Evolutionary conservation across 2,113 vertebrate genomes (phyloP), one percentile per base, ranked within the genome.

Genomic region (Nasalis larvatus): DNA sequence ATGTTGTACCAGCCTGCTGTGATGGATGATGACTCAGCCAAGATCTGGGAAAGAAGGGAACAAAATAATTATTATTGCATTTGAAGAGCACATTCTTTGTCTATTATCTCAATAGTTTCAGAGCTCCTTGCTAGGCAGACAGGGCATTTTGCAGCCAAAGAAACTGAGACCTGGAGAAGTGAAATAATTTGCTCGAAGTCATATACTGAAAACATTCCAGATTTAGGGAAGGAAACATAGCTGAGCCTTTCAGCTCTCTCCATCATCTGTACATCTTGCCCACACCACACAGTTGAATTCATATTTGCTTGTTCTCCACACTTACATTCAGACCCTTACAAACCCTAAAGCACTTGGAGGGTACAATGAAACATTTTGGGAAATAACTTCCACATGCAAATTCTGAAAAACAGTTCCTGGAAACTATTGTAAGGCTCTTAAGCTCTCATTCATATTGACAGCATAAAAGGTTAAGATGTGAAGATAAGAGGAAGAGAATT

Each of bases 1-100:
- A 97, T 63, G 74, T 96, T 98, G 86, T 89, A 97, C 96, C 91
- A 98, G 4, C 56, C 94, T 71, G 86, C 0, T 0, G 95, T 97
- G 95, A 94, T 86, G 60, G 94, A 94, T 7, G 47, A 23, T 21
- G 88, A 54, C 13, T 78, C 69, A 63, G 47, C 85, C 77, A 45
- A 35, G 8, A 96, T 32, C 60, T 63, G 30, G 30, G 60, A 63
- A 32, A n/a, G 37, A 8, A 49, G 13, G n/a, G 17, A 11, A 94
- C 54, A 81, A n/a, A 54, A n/a, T 16, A 47, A 42, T 20, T 42
- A 74, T 40, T 45, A 14, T 30, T 16, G 25, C 25, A 45, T 8
- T 73, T 40, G 73, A 45, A 27, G 23, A 27, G 25, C 40, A 30
- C 13, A 0, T 27, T 74, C 37, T 13, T 74, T 7, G 7, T 74